Percentiles rank a stretch among this genome's conserved stretches.
Conservation (phyloP, 2,113 vertebrate species). For the Globicephala melas region DNA sequence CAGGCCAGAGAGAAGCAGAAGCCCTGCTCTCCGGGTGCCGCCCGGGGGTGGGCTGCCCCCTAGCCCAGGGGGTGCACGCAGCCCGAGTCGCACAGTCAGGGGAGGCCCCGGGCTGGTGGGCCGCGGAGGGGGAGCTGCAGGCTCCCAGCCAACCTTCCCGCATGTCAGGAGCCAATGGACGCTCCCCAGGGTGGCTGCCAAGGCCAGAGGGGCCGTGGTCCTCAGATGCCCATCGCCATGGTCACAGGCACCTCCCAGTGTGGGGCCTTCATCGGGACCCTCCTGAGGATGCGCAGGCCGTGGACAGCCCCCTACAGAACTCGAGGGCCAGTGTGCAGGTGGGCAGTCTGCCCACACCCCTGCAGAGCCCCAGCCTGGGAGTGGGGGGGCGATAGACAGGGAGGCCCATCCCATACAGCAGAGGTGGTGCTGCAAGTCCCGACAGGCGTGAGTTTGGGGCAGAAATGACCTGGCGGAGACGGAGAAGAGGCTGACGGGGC, state of each 20-base stretch:
- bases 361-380: not conserved
- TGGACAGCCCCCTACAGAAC: not conserved
- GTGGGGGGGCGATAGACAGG: fast-evolving
- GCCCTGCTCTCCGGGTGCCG: not conserved
- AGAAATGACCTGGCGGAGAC: fast-evolving
- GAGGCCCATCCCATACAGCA: fast-evolving
- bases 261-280: not conserved
- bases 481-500: fast-evolving
- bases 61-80: not conserved
- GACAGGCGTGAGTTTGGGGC: fast-evolving
- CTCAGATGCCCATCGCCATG: fast-evolving
- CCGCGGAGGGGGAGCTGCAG: fast-evolving
- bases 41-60: too few relatives aligned
- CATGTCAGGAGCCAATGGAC: not conserved
- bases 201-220: not conserved
- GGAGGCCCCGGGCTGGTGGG: not conserved
- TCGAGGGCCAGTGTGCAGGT: fast-evolving
- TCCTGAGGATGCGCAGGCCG: not conserved
- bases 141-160: too few relatives aligned
- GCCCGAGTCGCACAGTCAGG: not conserved
- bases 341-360: not conserved
- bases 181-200: not conserved
- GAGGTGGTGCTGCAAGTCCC: fast-evolving
- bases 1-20: too few relatives aligned
- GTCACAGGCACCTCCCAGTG: not conserved